Base-by-base conservation (phyloP, 37 sponge, comb jelly and placozoan genomes). In the Beroe forskalii region DNA sequence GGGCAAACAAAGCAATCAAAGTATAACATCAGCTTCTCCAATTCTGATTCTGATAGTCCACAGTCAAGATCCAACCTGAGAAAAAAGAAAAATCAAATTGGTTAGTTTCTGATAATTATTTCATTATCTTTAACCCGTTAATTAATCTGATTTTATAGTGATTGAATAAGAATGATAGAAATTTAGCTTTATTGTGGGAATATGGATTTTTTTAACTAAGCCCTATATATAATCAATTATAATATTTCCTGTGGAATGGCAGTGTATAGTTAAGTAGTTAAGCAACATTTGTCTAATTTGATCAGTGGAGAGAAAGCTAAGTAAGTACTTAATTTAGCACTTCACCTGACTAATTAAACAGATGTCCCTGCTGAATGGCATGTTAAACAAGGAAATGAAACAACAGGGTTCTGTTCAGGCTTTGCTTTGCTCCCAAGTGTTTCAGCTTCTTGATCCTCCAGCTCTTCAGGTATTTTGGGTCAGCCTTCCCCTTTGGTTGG, bases 401-500 rank as follows among this genome's bases (percentile, higher is more conserved):
- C n/a, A n/a, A n/a, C n/a, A n/a, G n/a, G n/a, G n/a, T n/a, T n/a
- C n/a, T n/a, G n/a, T n/a, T n/a, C n/a, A n/a, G n/a, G n/a, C n/a
- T n/a, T n/a, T n/a, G n/a, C n/a, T n/a, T n/a, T n/a, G n/a, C n/a
- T n/a, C n/a, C n/a, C n/a, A n/a, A n/a, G n/a, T n/a, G n/a, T n/a
- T n/a, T n/a, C n/a, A n/a, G n/a, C n/a, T n/a, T n/a, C n/a, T n/a
- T n/a, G n/a, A n/a, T n/a, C n/a, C n/a, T n/a, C n/a, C n/a, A 19
- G 60, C 17, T 55, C 60, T 63, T 63, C 38, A 48, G 55, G 55
- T 48, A 48, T 69, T 36, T 2, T 37, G 14, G 72, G 36, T 17
- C 38, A 69, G 36, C 72, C 72, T 32, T 69, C 72, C 28, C 72
- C 72, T 32, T 69, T 69, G 32, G 72, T 69, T 69, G 72, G 72